Evolutionary conservation across 2,888 invertebrate species (phyloP).

Genomic region (Caenorhabditis becei): DNA sequence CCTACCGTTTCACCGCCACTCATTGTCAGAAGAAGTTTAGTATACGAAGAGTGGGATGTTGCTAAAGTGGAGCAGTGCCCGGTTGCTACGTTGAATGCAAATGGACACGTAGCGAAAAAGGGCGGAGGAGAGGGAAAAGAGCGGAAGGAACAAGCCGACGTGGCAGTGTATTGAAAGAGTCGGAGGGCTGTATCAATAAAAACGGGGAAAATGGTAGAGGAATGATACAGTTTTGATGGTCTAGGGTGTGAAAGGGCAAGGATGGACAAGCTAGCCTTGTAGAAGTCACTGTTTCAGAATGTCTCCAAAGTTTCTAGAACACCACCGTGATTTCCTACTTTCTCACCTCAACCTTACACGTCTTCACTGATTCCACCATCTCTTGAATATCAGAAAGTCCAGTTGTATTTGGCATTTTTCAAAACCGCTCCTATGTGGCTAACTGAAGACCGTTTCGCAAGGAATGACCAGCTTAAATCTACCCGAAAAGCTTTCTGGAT

Average conservation of each 20-base stretch:
- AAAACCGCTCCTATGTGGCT: too few species aligned
- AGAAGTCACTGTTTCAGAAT: too few species aligned
- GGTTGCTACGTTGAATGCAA: conserved; percentile 8
- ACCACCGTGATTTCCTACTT: background rate
- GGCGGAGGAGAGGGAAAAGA: background rate
- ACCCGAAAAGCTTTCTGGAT: too few species aligned
- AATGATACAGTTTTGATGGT: conserved; percentile 4
- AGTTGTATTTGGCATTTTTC: conserved; percentile 25
- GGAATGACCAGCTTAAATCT: too few species aligned
- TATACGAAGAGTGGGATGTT: too few species aligned
- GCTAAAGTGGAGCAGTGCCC: too few species aligned
- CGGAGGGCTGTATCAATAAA: conserved; percentile 26
- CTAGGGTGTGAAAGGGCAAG: background rate
- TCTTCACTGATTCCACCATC: conserved; percentile 17
- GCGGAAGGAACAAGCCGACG: background rate
- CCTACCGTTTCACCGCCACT: conserved; percentile 11
- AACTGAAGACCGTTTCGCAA: background rate
- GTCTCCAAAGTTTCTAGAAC: too few species aligned
- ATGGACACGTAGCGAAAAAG: conserved; percentile 4
- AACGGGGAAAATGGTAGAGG: background rate
- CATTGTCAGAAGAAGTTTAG: background rate
- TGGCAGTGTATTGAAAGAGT: conserved; percentile 7
- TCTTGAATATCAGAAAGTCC: conserved; percentile 28
- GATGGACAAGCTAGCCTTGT: background rate
- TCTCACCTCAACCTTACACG: conserved; percentile 31